These are phyloP conservation scores for Ptychodera flava DNA, from an alignment of 35 echinoderm and acorn worm species.

Conservation along the genomic window DNA sequence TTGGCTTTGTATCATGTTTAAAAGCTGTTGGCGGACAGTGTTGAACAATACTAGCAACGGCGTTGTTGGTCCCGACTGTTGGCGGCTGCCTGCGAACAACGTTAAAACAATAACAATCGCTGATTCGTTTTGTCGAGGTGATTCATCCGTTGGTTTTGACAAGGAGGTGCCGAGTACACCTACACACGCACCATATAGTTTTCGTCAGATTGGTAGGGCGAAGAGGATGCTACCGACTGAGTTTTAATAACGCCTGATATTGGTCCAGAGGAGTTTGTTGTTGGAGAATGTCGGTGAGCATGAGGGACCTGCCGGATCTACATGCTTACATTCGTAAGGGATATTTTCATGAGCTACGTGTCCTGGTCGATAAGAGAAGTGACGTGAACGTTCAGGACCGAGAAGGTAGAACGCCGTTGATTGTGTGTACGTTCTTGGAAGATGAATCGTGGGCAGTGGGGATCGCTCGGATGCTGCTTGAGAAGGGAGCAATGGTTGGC, in stretches of 20 bases:
- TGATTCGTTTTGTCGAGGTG: too few relatives aligned
- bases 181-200: too few relatives aligned
- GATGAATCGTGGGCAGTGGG: conserved; percentile 78
- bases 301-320: conserved; percentile 39
- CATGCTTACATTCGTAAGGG: conserved; percentile 59
- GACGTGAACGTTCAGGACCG: conserved; percentile 43
- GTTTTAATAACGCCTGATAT: too few relatives aligned
- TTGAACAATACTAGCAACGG: not conserved
- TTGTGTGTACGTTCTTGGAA: conserved; percentile 49
- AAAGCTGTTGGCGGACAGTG: not conserved
- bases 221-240: too few relatives aligned
- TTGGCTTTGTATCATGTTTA: not conserved
- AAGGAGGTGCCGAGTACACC: too few relatives aligned
- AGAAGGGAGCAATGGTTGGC: conserved; percentile 63
- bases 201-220: too few relatives aligned
- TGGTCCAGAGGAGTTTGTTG: too few relatives aligned
- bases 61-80: not conserved
- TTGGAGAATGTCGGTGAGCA: not conserved
- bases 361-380: conserved; percentile 30
- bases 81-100: not conserved
- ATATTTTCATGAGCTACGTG: conserved; percentile 68
- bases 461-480: conserved; percentile 73
- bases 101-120: not conserved
- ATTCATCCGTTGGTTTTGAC: too few relatives aligned
- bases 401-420: conserved; percentile 57